Evolutionary conservation across 2,113 vertebrate species (phyloP), one percentile per base, ranked within the genome.

Genomic region (Forbesichthys agassizii): DNA sequence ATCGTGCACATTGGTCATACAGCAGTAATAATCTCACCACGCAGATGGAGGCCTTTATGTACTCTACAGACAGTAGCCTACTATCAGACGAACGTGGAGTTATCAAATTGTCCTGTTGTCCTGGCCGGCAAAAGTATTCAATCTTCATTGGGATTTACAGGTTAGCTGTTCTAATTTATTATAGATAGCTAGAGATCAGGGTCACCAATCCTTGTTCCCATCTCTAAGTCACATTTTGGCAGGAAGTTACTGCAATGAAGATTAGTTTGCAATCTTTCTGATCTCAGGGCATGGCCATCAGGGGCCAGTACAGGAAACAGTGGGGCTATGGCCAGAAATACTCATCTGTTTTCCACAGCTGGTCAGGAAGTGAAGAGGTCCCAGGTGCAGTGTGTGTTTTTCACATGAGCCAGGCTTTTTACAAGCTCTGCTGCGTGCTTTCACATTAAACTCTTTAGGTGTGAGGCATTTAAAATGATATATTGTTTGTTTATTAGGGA

Each of bases 281-380:
- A 76, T 80, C 78, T 83, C 71, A 64, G 58, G 81, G 72, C 59
- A 74, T 75, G 61, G 62, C 62, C 0, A 46, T 79, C 68, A 63
- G 74, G 80, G 79, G 71, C 67, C 76, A 75, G 77, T 69, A 87
- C 88, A 88, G 90, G 89, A 90, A 89, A 74, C 67, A 1, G 70
- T 48, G 52, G 48, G 54, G 73, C 70, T 64, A 0, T 7, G 62
- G 75, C 78, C 83, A 84, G 81, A 76, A 81, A 73, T 79, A 63
- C 16, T 78, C 73, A 80, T 75, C 72, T 81, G 82, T 83, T 69
- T 79, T 60, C 61, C 61, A 8, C 11, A 33, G 18, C n/a, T 63
- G 65, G 61, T 79, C 84, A 83, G 88, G 84, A 90, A 89, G 66
- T 75, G 64, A 49, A 81, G 53, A 64, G 80, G 74, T 66, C 69